phyloP scores from a whole-genome alignment of 2,888 invertebrate genomes.

The Philereme vetulata region DNA sequence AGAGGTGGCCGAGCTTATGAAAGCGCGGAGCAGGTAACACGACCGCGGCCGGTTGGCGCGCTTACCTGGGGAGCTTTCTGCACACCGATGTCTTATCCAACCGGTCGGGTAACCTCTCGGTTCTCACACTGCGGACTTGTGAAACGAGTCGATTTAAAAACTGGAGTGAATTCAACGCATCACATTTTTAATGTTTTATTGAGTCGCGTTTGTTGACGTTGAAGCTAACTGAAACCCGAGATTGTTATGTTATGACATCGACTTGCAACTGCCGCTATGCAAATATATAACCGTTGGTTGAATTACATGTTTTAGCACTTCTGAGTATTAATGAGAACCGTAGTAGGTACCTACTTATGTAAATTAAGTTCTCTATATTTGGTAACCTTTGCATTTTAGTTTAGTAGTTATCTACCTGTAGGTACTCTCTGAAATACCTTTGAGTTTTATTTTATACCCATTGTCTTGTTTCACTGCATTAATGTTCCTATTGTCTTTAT shows the following conservation, averaged over 20 bases:
- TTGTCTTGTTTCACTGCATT: slow-evolving; percentile 6
- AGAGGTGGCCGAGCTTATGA: slow-evolving; percentile 73
- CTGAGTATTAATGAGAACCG: slow-evolving; percentile 28
- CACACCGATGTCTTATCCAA: slow-evolving; percentile 48
- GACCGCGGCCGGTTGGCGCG: slow-evolving; percentile 58
- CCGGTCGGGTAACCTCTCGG: slow-evolving; percentile 68
- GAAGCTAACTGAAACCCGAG: slow-evolving; percentile 38
- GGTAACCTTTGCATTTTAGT: not conserved
- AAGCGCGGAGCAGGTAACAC: slow-evolving; percentile 69
- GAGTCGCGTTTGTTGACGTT: slow-evolving; percentile 64
- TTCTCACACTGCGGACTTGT: slow-evolving; percentile 80
- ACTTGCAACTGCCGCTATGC: slow-evolving; percentile 41
- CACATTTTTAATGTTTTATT: slow-evolving; percentile 78
- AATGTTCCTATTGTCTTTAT: slow-evolving; percentile 6
- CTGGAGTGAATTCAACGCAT: slow-evolving; percentile 80
- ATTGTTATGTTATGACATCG: slow-evolving; percentile 55
- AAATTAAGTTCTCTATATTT: not conserved
- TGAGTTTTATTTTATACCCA: not conserved
- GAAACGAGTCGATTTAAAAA: slow-evolving; percentile 81
- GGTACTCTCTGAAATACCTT: not conserved
- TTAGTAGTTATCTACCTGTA: not conserved
- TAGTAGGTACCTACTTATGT: slow-evolving; percentile 17
- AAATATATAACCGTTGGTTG: slow-evolving; percentile 38
- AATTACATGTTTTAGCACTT: slow-evolving; percentile 34
- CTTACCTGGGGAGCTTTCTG: slow-evolving; percentile 58